Evolutionary conservation across 2,797 vertebrate genomes (phyloP).

Genomic region (Hafferia zeledoni): DNA sequence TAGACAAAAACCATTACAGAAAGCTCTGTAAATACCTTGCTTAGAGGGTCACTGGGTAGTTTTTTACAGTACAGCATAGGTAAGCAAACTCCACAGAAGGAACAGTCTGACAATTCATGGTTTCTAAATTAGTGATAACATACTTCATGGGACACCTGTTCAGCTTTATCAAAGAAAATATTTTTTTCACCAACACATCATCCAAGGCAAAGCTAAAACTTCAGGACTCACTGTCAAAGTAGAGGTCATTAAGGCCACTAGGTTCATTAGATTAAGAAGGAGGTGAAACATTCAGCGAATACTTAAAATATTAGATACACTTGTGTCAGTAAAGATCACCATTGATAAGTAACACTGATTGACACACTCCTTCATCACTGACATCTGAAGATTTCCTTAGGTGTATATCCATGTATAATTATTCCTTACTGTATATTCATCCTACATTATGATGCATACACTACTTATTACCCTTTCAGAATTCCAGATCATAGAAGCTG

Average conservation of each 20-base stretch:
- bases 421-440: not conserved
- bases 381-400: not conserved
- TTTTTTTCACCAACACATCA: not conserved
- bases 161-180: not conserved
- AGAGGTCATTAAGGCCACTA: not conserved
- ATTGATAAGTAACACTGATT: not conserved
- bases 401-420: not conserved
- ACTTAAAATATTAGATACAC: not conserved
- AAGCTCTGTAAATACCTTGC: not conserved
- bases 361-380: not conserved
- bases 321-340: not conserved
- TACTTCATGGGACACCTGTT: not conserved
- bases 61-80: not conserved
- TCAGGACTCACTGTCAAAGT: not conserved
- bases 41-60: not conserved
- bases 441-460: not conserved
- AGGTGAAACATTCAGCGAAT: not conserved
- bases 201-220: not conserved
- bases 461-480: not conserved
- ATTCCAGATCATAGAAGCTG: not conserved
- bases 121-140: not conserved
- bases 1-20: not conserved
- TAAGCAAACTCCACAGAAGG: not conserved
- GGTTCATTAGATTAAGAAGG: not conserved
- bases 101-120: not conserved